Evolutionary conservation across 2,113 vertebrate genomes (phyloP).

Genomic region (Oryzias melastigma): DNA sequence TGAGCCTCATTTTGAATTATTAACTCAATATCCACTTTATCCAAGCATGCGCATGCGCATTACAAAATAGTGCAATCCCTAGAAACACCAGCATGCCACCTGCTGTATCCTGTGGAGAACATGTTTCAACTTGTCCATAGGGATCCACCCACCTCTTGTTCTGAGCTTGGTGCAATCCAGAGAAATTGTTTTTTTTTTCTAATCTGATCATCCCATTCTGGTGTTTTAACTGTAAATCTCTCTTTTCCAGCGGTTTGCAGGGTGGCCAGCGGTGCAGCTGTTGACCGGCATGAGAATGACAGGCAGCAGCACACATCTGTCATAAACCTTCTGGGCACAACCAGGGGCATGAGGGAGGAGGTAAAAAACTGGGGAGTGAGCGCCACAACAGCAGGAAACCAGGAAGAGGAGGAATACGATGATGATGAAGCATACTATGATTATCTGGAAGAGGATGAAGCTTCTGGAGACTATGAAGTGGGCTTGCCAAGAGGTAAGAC

Average conservation of each 20-base stretch:
- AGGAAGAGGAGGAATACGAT: slow-evolving; percentile 47
- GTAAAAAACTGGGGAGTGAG: slow-evolving; percentile 39
- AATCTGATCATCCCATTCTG: not conserved
- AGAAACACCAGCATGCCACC: slow-evolving; percentile 6
- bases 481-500: slow-evolving; percentile 66
- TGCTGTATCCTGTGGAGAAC: slow-evolving; percentile 28
- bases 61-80: slow-evolving; percentile 12
- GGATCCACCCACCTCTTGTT: slow-evolving; percentile 49
- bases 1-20: no score
- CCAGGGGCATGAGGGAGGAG: slow-evolving; percentile 47
- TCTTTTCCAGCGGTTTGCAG: slow-evolving; percentile 58
- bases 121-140: slow-evolving; percentile 64
- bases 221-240: not conserved
- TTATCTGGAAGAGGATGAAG: slow-evolving; percentile 61
- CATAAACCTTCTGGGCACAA: slow-evolving; percentile 66
- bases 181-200: slow-evolving; percentile 4
- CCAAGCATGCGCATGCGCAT: not conserved
- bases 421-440: slow-evolving; percentile 61
- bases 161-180: slow-evolving; percentile 2
- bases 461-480: slow-evolving; percentile 69
- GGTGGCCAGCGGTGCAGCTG: slow-evolving; percentile 66
- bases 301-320: slow-evolving; percentile 67
- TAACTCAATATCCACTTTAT: not conserved
- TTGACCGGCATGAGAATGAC: slow-evolving; percentile 68
- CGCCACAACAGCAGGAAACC: slow-evolving; percentile 29